phyloP scores from a whole-genome alignment of 2,797 vertebrate species.

The Florisuga fusca region DNA sequence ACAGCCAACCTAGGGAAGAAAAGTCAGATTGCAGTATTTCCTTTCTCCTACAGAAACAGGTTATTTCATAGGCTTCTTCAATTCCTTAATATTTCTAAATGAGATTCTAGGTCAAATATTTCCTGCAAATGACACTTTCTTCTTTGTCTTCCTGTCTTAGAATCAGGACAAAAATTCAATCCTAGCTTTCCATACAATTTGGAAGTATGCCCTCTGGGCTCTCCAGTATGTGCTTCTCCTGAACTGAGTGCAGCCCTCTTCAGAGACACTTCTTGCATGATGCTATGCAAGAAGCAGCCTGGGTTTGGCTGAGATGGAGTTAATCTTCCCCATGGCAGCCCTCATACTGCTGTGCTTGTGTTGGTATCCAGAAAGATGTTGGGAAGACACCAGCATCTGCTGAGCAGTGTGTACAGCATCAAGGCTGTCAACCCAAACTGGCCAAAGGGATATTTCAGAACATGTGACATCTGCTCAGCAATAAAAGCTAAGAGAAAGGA shows the following conservation, averaged over 20 bases:
- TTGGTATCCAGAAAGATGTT: neutral
- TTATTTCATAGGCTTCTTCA: neutral
- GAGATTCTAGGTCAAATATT: neutral
- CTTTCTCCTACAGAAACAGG: neutral
- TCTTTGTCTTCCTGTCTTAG: neutral
- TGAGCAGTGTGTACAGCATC: too few species aligned
- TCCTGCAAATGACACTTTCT: neutral
- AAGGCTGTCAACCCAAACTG: too few species aligned
- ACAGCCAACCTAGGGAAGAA: neutral
- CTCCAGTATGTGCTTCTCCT: neutral
- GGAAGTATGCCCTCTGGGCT: neutral
- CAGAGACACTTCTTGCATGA: neutral
- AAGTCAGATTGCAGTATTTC: neutral
- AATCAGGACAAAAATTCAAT: neutral
- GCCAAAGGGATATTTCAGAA: too few species aligned
- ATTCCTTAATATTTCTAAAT: neutral
- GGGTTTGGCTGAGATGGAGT: neutral
- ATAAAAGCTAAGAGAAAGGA: too few species aligned
- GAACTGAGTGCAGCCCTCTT: neutral
- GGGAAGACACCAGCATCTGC: too few species aligned
- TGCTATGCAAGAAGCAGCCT: neutral
- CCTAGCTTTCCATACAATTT: neutral
- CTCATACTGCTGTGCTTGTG: neutral
- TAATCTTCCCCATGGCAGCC: neutral
- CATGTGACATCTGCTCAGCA: too few species aligned